These are phyloP conservation scores for Hedychridium roseum DNA, from an alignment of 2,888 invertebrate genomes.

Conservation along the genomic window DNA sequence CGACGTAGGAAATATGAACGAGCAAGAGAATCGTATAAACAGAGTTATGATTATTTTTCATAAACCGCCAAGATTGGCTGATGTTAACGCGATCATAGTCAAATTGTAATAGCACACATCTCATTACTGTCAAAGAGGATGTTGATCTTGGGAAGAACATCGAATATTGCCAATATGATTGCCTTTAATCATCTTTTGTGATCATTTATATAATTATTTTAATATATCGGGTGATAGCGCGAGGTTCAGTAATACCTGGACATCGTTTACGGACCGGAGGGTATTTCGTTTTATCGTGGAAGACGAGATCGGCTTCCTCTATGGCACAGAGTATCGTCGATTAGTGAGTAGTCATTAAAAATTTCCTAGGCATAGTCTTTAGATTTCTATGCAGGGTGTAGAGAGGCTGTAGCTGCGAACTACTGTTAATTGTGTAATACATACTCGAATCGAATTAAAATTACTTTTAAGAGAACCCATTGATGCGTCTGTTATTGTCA, in stretches of 20 bases:
- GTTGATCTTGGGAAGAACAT: too few relatives aligned
- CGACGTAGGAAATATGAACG: too few relatives aligned
- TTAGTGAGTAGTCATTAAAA: background rate
- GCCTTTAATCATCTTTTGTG: constrained; percentile 24
- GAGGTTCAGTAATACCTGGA: too few relatives aligned
- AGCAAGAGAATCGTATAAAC: constrained; percentile 2
- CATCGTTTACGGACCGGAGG: too few relatives aligned
- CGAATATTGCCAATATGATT: too few relatives aligned
- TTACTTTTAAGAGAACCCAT: constrained; percentile 22
- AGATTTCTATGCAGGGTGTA: constrained; percentile 44
- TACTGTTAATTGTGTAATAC: constrained; percentile 43
- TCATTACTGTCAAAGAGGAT: constrained; percentile 38
- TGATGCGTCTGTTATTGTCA: constrained; percentile 22
- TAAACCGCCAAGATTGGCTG: constrained; percentile 20
- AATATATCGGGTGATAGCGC: constrained; percentile 4
- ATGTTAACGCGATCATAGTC: constrained; percentile 10
- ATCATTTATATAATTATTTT: constrained; percentile 30
- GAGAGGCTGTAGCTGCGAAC: constrained; percentile 43
- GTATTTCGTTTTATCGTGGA: constrained; percentile 4
- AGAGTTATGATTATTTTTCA: constrained; percentile 35
- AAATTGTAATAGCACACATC: constrained; percentile 18
- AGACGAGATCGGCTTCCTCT: background rate
- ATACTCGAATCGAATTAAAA: constrained; percentile 37
- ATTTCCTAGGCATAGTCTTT: constrained; percentile 29
- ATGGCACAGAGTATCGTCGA: background rate